These are phyloP conservation scores for Rhingia rostrata DNA, from an alignment of 2,888 invertebrate genomes.

Conservation along the genomic window DNA sequence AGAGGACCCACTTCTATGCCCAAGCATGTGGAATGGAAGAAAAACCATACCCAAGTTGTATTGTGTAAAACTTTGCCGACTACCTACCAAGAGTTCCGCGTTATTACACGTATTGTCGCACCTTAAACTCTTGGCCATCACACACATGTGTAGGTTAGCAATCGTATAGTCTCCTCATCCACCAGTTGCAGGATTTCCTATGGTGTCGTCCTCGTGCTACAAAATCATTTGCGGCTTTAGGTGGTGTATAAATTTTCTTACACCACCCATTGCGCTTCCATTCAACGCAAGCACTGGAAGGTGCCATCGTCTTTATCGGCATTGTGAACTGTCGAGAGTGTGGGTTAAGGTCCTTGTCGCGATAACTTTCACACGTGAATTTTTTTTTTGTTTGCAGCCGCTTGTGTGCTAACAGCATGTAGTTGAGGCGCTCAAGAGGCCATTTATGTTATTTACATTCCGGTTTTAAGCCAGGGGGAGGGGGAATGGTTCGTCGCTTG, in stretches of 20 bases:
- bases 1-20: slow-evolving; percentile 43
- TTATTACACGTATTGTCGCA: slow-evolving; percentile 39
- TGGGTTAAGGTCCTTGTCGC: slow-evolving; percentile 49
- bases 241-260: slow-evolving; percentile 34
- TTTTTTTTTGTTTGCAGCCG: slow-evolving; percentile 20
- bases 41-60: slow-evolving; percentile 20
- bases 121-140: slow-evolving; percentile 54
- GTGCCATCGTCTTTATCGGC: slow-evolving; percentile 42
- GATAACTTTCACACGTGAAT: slow-evolving; percentile 45
- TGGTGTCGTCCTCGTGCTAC: slow-evolving; percentile 35
- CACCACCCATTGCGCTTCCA: slow-evolving; percentile 16
- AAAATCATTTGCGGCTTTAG: slow-evolving; percentile 51
- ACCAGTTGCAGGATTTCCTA: slow-evolving; percentile 59
- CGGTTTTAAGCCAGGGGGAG: slow-evolving; percentile 24
- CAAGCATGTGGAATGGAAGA: slow-evolving; percentile 37
- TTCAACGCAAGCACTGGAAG: slow-evolving; percentile 20
- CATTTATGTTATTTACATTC: slow-evolving; percentile 59
- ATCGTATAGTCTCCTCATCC: slow-evolving; percentile 27
- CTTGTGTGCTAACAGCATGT: slow-evolving; percentile 49
- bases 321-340: slow-evolving; percentile 21
- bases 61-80: slow-evolving; percentile 21
- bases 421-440: slow-evolving; percentile 50
- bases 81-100: slow-evolving; percentile 19
- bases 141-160: background rate
- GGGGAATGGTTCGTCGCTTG: slow-evolving; percentile 6